These are phyloP conservation scores for Cerastoderma edule DNA, from an alignment of 2,888 invertebrate species.

Conservation along the genomic window DNA sequence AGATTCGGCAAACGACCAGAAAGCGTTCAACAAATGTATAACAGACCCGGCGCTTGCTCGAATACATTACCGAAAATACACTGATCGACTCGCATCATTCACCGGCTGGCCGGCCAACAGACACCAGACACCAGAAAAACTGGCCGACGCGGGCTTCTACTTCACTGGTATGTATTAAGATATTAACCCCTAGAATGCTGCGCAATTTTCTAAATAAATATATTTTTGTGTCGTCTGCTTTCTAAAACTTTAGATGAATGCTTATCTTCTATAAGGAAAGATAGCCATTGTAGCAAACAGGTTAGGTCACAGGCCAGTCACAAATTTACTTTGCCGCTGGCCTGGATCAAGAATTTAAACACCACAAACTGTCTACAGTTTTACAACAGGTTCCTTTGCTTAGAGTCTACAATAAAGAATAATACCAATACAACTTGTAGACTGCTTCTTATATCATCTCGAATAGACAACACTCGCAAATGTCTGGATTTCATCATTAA, in stretches of 20 bases:
- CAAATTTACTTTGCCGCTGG: background rate
- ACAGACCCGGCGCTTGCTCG: background rate
- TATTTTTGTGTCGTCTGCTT: background rate
- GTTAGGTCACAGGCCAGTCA: background rate
- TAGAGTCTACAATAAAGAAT: too few relatives aligned
- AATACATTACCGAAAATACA: background rate
- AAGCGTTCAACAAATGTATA: background rate
- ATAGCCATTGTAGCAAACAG: background rate
- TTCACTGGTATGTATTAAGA: conserved; percentile 3
- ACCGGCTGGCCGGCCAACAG: background rate
- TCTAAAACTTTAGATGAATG: background rate
- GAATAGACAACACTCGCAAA: too few relatives aligned
- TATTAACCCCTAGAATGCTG: background rate
- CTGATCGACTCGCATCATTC: conserved; percentile 9
- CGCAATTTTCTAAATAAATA: background rate
- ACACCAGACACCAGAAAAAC: background rate
- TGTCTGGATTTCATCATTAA: too few relatives aligned
- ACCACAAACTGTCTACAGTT: too few relatives aligned
- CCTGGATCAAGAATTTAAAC: too few relatives aligned
- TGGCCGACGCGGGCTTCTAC: conserved; percentile 10
- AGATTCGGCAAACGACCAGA: background rate
- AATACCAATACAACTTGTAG: too few relatives aligned
- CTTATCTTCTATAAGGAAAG: background rate
- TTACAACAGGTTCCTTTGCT: too few relatives aligned
- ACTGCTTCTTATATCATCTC: too few relatives aligned